Evolutionary conservation across 2,797 vertebrate species (phyloP).

Genomic region (Malurus splendens): DNA sequence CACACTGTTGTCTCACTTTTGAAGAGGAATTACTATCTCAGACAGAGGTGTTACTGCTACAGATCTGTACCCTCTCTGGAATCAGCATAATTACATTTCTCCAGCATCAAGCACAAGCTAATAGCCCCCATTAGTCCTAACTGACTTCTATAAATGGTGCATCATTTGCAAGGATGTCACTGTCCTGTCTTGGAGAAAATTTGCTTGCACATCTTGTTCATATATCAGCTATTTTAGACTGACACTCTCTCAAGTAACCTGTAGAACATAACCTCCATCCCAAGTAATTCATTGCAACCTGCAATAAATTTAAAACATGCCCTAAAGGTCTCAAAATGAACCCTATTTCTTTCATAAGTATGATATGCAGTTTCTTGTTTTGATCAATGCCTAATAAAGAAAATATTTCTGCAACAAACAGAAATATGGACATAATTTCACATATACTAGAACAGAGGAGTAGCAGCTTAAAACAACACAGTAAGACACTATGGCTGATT

Average conservation of each 20-base stretch:
- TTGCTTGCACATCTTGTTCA: not conserved
- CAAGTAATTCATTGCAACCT: not conserved
- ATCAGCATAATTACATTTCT: not conserved
- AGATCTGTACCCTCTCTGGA: fast-evolving
- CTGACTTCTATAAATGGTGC: not conserved
- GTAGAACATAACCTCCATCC: not conserved
- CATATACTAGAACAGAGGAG: not conserved
- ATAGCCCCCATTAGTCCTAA: not conserved
- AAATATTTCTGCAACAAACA: not conserved
- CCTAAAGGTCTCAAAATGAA: not conserved
- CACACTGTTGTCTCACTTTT: not conserved
- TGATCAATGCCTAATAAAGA: not conserved
- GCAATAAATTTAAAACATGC: not conserved
- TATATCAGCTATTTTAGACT: not conserved
- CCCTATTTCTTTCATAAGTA: not conserved
- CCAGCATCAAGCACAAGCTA: not conserved
- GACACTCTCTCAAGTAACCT: not conserved
- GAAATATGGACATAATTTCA: not conserved
- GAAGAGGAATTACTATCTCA: not conserved
- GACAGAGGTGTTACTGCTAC: not conserved
- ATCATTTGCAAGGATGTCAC: not conserved
- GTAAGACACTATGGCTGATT: not conserved
- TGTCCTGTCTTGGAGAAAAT: not conserved
- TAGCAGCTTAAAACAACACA: not conserved
- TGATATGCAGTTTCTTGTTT: not conserved